Conservation (phyloP, 2,113 vertebrate species). For the Solenodon paradoxus region DNA sequence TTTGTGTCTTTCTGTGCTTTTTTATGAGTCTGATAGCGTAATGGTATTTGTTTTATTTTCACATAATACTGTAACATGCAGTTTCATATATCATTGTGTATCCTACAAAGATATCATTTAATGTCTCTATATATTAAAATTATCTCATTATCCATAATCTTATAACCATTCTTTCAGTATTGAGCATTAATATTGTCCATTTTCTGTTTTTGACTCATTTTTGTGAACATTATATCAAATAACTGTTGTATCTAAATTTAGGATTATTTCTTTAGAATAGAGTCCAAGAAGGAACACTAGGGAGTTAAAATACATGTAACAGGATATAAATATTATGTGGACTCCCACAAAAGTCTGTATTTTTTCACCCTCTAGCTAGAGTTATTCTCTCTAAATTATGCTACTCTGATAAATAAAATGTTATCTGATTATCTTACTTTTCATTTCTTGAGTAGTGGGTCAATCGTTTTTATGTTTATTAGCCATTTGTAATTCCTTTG, state of each 20-base stretch:
- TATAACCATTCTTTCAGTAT: background rate
- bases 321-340: background rate
- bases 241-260: background rate
- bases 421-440: conserved; percentile 52
- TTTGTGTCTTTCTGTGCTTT: background rate
- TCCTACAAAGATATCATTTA: background rate
- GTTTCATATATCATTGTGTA: background rate
- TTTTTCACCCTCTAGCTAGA: background rate
- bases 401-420: background rate
- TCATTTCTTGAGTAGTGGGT: conserved; percentile 34
- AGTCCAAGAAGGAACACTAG: background rate
- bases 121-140: conserved; percentile 26
- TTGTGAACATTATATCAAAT: conserved; percentile 27
- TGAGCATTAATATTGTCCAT: background rate
- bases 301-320: background rate
- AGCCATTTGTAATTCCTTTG: conserved; percentile 25
- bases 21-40: background rate
- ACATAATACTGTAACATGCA: background rate
- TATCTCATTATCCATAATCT: background rate
- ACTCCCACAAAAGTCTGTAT: background rate
- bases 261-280: conserved; percentile 9
- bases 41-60: background rate
- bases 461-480: conserved; percentile 44
- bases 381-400: background rate
- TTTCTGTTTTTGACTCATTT: conserved; percentile 3